Conservation (phyloP, 1,140 invertebrate species). For the Hylaeus anthracinus region DNA sequence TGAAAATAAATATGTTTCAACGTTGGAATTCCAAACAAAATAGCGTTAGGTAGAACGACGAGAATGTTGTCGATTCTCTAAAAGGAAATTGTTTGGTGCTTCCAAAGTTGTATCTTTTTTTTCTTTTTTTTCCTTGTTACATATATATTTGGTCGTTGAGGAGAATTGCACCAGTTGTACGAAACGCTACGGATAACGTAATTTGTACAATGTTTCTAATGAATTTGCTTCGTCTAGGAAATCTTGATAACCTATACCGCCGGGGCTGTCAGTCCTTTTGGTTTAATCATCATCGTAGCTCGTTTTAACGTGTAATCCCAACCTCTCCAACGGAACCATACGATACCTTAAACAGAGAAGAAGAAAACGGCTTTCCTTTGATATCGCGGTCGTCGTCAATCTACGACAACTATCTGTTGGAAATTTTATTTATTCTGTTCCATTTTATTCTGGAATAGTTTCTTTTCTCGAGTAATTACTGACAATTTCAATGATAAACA, state of each 20-base stretch:
- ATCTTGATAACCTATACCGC: slow-evolving; percentile 23
- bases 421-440: no score
- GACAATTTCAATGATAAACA: no score
- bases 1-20: slow-evolving; percentile 18
- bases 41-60: background rate
- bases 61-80: background rate
- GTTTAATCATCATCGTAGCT: slow-evolving; percentile 95
- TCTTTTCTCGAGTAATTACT: no score
- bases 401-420: no score
- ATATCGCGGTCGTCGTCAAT: no score
- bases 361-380: no score
- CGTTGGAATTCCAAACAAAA: background rate
- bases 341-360: slow-evolving; percentile 85
- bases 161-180: background rate
- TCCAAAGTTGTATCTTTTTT: background rate
- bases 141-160: slow-evolving; percentile 19
- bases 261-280: slow-evolving; percentile 84
- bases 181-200: background rate
- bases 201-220: background rate
- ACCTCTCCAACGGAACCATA: slow-evolving; percentile 96
- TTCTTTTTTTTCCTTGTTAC: background rate
- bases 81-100: background rate
- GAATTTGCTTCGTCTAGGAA: background rate
- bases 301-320: slow-evolving; percentile 96
- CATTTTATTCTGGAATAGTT: no score